Evolutionary conservation across 2,113 vertebrate species (phyloP), one percentile per base, ranked within the genome.

Genomic region (Rostratula benghalensis): DNA sequence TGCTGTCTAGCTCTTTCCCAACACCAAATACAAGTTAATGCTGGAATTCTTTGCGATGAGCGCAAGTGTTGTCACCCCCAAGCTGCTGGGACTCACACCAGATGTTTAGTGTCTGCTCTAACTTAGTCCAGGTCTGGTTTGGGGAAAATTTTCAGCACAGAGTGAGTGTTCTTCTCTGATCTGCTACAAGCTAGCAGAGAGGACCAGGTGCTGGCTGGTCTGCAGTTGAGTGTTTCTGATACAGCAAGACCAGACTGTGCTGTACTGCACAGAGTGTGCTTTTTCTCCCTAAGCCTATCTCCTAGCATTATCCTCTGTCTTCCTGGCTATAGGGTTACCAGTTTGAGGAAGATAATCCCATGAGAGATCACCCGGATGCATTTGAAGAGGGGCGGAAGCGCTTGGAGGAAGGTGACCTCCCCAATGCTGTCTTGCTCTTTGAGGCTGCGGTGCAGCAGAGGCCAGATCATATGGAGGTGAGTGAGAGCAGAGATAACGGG

Each of bases 281-380:
- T 53, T 48, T 73, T 77, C 45, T 90, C 25, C 17, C 12, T n/a
- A 21, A 82, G 50, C 17, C 13, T 46, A 23, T 73, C 51, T 75
- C 11, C 19, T 41, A 13, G 25, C n/a, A 20, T 53, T 80, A 80
- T 24, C 21, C 48, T 20, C 8, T 61, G 7, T 46, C 69, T 80
- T 81, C 41, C 50, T 43, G 94, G 33, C 11, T 67, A 99, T 67
- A 99, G 99, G 99, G 99, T 6, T 99, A 99, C 97, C 98, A 99
- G 94, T 99, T 99, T 95, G 99, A 99, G 95, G 98, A 99, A n/a
- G 99, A 99, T 46, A 99, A 99, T 95, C 99, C 99, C 2, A 98
- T 99, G 96, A 96, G 98, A 59, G 98, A 99, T 78, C 99, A 99
- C 79, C 98, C 99, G 0, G 98, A 99, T 94, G 98, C 99, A 8